A percentile compares a stretch with the other conserved stretches of the same genome.
phyloP scores from a whole-genome alignment of 2,888 invertebrate species.

The Halictus quadricinctus region DNA sequence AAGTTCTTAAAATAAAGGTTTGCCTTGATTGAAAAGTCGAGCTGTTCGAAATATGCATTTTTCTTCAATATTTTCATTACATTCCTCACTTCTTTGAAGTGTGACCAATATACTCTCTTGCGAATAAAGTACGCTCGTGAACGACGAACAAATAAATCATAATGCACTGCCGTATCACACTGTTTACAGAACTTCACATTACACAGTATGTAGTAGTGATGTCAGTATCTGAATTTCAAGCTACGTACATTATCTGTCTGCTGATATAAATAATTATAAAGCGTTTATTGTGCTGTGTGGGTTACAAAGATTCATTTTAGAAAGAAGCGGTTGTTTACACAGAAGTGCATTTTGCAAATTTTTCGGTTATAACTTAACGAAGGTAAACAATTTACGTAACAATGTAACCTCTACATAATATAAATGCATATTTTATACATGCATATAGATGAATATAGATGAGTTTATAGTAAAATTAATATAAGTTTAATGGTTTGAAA shows the following conservation, averaged over 20 bases:
- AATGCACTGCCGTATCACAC: constrained; percentile 41
- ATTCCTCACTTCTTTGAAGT: constrained; percentile 39
- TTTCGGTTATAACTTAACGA: neutral
- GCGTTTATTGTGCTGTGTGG: neutral
- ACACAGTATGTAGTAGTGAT: constrained; percentile 10
- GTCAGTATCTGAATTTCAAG: constrained; percentile 16
- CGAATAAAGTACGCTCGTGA: constrained; percentile 19
- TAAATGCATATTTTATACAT: neutral
- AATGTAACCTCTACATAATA: constrained; percentile 32
- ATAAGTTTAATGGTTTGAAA: neutral
- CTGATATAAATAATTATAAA: constrained; percentile 1
- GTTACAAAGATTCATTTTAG: neutral
- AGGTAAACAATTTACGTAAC: constrained; percentile 36
- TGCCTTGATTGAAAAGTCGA: constrained; percentile 22
- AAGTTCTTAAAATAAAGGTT: constrained; percentile 34
- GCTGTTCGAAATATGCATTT: constrained; percentile 41
- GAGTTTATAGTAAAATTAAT: neutral
- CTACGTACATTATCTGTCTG: neutral
- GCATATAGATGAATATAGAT: neutral
- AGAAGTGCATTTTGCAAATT: neutral
- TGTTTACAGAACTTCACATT: constrained; percentile 48
- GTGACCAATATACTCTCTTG: constrained; percentile 16
- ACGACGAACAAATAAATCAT: constrained; percentile 47
- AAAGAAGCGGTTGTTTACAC: neutral
- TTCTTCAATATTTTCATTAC: constrained; percentile 29